phyloP scores from a whole-genome alignment of 2,113 vertebrate species.

The Pachycephala philippinensis region DNA sequence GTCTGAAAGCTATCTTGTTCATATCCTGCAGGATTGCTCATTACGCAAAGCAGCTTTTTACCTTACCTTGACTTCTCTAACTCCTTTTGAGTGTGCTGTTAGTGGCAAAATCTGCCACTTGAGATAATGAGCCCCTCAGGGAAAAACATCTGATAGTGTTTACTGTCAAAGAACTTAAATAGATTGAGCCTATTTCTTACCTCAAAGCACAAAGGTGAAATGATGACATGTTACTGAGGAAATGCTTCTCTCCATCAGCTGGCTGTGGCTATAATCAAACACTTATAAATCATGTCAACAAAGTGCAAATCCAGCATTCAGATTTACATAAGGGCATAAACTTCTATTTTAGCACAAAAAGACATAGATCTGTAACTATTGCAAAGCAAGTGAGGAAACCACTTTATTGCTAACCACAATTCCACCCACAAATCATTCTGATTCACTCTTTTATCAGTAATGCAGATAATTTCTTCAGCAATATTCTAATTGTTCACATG shows the following conservation, averaged over 20 bases:
- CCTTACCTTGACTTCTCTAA: neutral
- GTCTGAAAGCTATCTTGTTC: neutral
- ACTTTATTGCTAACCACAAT: neutral
- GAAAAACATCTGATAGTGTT: neutral
- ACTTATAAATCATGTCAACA: neutral
- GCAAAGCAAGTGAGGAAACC: neutral
- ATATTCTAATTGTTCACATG: neutral
- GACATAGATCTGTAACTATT: neutral
- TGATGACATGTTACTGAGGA: neutral
- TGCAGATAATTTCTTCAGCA: neutral
- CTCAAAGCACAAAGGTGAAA: neutral
- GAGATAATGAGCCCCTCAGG: neutral
- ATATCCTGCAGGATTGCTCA: neutral
- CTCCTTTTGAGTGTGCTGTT: neutral
- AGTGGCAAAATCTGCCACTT: neutral
- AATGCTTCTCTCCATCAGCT: neutral
- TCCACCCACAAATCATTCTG: neutral
- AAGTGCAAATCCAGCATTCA: neutral
- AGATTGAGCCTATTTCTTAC: neutral
- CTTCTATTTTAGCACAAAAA: neutral
- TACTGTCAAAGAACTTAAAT: neutral
- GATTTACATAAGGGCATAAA: neutral
- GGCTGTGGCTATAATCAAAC: neutral
- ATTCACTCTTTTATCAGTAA: neutral
- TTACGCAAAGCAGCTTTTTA: neutral